A percentile compares a stretch with the other conserved stretches of the same genome.
These are phyloP conservation scores for Lycodopsis pacificus DNA, from an alignment of 2,797 vertebrate species.

Conservation along the genomic window DNA sequence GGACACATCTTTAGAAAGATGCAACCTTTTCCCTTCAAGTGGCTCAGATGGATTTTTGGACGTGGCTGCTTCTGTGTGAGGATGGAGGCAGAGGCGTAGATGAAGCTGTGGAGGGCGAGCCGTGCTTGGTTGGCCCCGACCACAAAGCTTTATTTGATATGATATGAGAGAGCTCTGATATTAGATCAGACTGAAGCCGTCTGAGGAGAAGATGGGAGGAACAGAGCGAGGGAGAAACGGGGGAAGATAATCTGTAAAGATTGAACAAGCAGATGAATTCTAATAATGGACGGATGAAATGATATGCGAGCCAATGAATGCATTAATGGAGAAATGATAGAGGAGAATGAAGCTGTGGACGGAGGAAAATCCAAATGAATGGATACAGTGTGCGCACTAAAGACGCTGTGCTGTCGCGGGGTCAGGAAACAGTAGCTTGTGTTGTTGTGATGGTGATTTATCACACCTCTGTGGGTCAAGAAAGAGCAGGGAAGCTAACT, in stretches of 20 bases:
- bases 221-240: neutral
- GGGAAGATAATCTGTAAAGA: slow-evolving; percentile 24
- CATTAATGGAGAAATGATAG: slow-evolving; percentile 6
- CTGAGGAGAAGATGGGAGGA: slow-evolving; percentile 36
- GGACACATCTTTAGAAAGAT: neutral
- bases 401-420: slow-evolving; percentile 1
- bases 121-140: neutral
- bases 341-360: neutral
- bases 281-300: slow-evolving; percentile 35
- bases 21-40: neutral
- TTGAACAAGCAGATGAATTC: slow-evolving; percentile 8
- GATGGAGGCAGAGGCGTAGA: neutral
- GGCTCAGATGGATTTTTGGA: neutral
- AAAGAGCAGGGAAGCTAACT: slow-evolving; percentile 29
- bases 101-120: neutral
- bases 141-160: slow-evolving; percentile 33
- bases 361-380: neutral
- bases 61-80: neutral
- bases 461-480: slow-evolving; percentile 12
- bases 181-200: slow-evolving; percentile 41
- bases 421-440: neutral
- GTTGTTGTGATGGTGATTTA: slow-evolving; percentile 20
- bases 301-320: slow-evolving; percentile 7
- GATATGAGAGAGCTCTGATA: slow-evolving; percentile 30
- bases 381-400: neutral